These are phyloP conservation scores for Drosophila kambysellisi DNA, from an alignment of 2,888 invertebrate genomes.

Conservation along the genomic window DNA sequence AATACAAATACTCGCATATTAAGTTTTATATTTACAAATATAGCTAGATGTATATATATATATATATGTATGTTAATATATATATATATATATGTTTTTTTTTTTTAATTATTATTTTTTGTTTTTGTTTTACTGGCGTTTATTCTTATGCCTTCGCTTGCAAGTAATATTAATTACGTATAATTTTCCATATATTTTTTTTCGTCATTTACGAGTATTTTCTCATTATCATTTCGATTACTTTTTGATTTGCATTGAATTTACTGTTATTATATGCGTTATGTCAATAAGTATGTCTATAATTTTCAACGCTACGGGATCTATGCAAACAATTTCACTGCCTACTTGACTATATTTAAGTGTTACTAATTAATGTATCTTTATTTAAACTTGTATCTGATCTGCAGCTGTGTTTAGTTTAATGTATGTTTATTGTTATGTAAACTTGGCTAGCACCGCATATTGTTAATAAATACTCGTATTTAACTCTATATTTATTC, in stretches of 20 bases:
- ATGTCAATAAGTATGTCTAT: constrained; percentile 8
- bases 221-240: constrained; percentile 24
- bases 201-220: constrained; percentile 23
- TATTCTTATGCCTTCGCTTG: constrained; percentile 30
- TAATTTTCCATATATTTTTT: constrained; percentile 32
- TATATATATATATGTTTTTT: not conserved
- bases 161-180: constrained; percentile 72
- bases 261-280: not conserved
- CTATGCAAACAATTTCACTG: constrained; percentile 70
- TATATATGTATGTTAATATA: not conserved
- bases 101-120: not conserved
- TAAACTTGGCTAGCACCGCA: constrained; percentile 71
- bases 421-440: constrained; percentile 32
- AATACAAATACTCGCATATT: constrained; percentile 22
- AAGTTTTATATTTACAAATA: constrained; percentile 53
- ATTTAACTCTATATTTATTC: constrained; percentile 23
- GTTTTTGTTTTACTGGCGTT: constrained; percentile 14
- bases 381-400: constrained; percentile 19
- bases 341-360: constrained; percentile 48
- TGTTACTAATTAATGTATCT: constrained; percentile 17
- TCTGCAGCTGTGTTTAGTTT: constrained; percentile 17
- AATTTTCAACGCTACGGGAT: constrained; percentile 43
- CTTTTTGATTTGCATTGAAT: constrained; percentile 7
- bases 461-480: constrained; percentile 52
- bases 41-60: constrained; percentile 10